A percentile compares a stretch with the other conserved stretches of the same genome.
These are phyloP conservation scores for Meteorus colon DNA, from an alignment of 2,888 invertebrate genomes.

Conservation along the genomic window DNA sequence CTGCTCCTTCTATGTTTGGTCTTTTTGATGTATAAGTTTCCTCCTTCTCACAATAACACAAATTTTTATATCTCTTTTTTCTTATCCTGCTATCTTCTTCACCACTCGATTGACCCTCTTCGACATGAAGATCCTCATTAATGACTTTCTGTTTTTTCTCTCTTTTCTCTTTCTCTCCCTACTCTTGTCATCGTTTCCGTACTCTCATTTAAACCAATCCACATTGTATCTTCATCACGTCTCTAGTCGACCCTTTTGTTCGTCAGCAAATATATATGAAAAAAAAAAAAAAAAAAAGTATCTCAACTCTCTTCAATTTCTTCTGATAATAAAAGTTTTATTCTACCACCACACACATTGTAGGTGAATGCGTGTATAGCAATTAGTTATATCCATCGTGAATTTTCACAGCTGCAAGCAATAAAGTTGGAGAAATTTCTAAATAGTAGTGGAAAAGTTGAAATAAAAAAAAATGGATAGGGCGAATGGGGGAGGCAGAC, in stretches of 20 bases:
- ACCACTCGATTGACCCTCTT: constrained; percentile 16
- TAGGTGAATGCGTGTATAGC: not conserved
- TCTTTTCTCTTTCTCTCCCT: not conserved
- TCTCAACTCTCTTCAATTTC: not conserved
- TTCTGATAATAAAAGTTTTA: constrained; percentile 5
- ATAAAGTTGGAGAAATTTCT: not conserved
- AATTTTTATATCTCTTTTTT: not conserved
- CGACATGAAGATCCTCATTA: constrained; percentile 12
- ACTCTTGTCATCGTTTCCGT: not conserved
- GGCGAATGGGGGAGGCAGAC: not conserved
- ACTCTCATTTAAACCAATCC: not conserved
- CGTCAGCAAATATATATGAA: not conserved
- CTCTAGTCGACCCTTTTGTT: not conserved
- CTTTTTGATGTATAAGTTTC: not conserved
- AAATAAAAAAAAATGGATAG: not conserved
- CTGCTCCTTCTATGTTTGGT: not conserved
- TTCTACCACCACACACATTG: not conserved
- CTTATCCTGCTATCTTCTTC: not conserved
- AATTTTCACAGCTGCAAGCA: not conserved
- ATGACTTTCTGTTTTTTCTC: not conserved
- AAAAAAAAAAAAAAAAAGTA: not conserved
- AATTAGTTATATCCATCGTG: not conserved
- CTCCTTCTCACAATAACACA: not conserved
- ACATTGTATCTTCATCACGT: constrained; percentile 6
- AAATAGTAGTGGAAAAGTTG: not conserved